A percentile compares a stretch with the other conserved stretches of the same genome.
These are phyloP conservation scores for Tanaodytes sp. DNA, from an alignment of 2,888 invertebrate species.

Conservation along the genomic window DNA sequence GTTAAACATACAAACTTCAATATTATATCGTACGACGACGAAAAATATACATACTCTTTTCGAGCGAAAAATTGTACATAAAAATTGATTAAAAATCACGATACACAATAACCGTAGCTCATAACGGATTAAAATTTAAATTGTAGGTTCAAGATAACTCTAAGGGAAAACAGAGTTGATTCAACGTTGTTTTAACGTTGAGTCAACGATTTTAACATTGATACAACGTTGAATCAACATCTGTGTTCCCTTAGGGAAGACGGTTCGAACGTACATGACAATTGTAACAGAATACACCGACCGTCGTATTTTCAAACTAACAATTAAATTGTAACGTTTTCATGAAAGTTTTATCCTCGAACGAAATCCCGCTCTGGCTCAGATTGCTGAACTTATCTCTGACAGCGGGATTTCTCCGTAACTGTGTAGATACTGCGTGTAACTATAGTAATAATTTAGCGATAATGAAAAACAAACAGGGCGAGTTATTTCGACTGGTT, in stretches of 20 bases:
- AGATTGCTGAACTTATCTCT: slow-evolving; percentile 23
- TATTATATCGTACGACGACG: too few species aligned
- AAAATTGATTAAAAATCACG: too few species aligned
- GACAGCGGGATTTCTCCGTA: slow-evolving; percentile 30
- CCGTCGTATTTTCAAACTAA: slow-evolving; percentile 18
- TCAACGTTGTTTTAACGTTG: too few species aligned
- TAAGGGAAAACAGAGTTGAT: too few species aligned
- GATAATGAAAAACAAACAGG: slow-evolving; percentile 7
- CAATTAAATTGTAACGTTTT: slow-evolving; percentile 21
- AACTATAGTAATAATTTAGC: slow-evolving; percentile 38
- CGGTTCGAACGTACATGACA: neutral
- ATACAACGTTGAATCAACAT: too few species aligned
- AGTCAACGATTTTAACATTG: too few species aligned
- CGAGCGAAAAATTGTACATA: too few species aligned
- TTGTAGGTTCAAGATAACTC: slow-evolving; percentile 10
- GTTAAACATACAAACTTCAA: too few species aligned
- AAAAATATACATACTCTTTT: too few species aligned
- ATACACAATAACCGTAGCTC: too few species aligned
- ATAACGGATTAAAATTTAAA: slow-evolving; percentile 29
- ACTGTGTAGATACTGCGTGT: slow-evolving; percentile 46
- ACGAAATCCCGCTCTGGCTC: slow-evolving; percentile 16
- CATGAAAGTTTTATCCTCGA: neutral
- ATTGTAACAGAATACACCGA: neutral
- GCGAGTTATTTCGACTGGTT: slow-evolving; percentile 17
- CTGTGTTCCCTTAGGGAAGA: too few species aligned